Conservation (phyloP, 2,797 vertebrate species). For the Neosalanx taihuensis region DNA sequence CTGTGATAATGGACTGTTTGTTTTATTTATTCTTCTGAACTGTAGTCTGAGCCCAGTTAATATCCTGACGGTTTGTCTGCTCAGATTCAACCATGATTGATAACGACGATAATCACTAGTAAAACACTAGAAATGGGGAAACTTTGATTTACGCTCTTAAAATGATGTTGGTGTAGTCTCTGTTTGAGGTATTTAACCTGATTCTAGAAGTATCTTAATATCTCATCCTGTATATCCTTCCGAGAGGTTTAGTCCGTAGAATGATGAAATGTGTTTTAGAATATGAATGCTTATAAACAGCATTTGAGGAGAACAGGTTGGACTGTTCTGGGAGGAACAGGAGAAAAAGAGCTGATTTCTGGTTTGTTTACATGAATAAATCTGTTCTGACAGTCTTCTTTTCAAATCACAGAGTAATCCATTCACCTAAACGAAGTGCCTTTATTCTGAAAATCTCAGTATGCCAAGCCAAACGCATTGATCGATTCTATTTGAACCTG, state of each 20-base stretch:
- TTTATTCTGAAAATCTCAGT: slow-evolving; percentile 47
- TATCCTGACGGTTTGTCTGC: slow-evolving; percentile 52
- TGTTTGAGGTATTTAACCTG: slow-evolving; percentile 21
- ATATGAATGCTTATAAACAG: slow-evolving; percentile 6
- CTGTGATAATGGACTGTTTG: slow-evolving; percentile 59
- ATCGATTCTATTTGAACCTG: slow-evolving; percentile 47
- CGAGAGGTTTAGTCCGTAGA: slow-evolving; percentile 39
- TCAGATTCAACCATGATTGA: slow-evolving; percentile 52
- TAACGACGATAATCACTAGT: slow-evolving; percentile 31
- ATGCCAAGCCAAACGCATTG: slow-evolving; percentile 56
- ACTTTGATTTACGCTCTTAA: slow-evolving; percentile 31
- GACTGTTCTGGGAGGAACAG: neutral
- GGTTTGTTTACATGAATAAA: slow-evolving; percentile 37
- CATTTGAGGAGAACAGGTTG: neutral
- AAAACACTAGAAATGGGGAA: slow-evolving; percentile 31
- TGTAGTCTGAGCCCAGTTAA: slow-evolving; percentile 58
- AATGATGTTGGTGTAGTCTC: slow-evolving; percentile 37
- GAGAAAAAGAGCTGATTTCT: slow-evolving; percentile 28
- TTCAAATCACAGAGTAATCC: slow-evolving; percentile 28
- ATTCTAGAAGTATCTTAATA: slow-evolving; percentile 25
- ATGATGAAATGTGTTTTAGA: slow-evolving; percentile 9
- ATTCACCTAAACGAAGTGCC: slow-evolving; percentile 45
- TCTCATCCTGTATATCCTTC: slow-evolving; percentile 30
- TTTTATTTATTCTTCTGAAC: slow-evolving; percentile 64
- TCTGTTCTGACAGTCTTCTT: slow-evolving; percentile 28